A percentile compares a stretch with the other conserved stretches of the same genome.
Conservation (phyloP, 2,888 invertebrate species). For the Bhutanitis thaidina region DNA sequence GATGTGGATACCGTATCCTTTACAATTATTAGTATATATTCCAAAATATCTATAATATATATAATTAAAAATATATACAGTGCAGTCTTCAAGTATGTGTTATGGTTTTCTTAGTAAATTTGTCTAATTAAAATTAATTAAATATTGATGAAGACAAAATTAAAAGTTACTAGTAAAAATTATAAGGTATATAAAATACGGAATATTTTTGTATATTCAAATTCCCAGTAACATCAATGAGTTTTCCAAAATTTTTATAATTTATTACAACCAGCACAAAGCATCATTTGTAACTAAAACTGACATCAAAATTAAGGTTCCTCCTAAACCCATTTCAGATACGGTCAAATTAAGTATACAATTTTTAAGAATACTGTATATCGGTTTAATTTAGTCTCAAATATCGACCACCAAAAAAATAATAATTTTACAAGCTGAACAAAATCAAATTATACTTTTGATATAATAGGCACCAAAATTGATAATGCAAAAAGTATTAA, state of each 20-base stretch:
- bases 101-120: too few species aligned
- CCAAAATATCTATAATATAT: too few species aligned
- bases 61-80: too few species aligned
- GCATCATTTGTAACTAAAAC: neutral
- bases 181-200: neutral
- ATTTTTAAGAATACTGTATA: slow-evolving; percentile 6
- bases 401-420: neutral
- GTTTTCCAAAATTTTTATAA: slow-evolving; percentile 1
- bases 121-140: too few species aligned
- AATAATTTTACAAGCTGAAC: too few species aligned
- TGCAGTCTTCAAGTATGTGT: too few species aligned
- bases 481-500: too few species aligned
- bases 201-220: neutral
- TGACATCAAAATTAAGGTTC: slow-evolving; percentile 14
- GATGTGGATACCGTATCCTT: too few species aligned
- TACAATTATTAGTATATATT: too few species aligned
- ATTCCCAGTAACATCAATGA: neutral
- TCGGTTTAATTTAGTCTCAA: slow-evolving; percentile 2
- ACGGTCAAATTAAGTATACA: slow-evolving; percentile 9
- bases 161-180: neutral
- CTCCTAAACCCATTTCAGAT: slow-evolving; percentile 9
- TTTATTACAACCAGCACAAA: neutral
- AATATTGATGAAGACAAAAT: too few species aligned
- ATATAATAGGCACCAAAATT: too few species aligned
- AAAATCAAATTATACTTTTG: too few species aligned